Conservation (phyloP, 1,140 invertebrate genomes). For the Heliothis subflexa region DNA sequence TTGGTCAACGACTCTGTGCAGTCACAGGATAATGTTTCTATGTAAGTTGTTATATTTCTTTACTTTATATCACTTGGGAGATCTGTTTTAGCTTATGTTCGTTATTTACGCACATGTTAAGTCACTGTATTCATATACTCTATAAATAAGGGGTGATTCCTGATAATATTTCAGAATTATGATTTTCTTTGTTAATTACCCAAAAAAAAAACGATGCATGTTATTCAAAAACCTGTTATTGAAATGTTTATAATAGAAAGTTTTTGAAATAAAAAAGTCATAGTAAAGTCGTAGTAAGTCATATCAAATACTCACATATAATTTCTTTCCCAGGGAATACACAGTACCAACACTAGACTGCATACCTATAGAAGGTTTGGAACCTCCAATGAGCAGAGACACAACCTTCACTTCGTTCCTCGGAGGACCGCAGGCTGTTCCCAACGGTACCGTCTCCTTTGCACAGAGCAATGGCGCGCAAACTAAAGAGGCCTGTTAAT, state of each 20-base stretch:
- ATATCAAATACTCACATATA: neutral
- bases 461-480: slow-evolving; percentile 32
- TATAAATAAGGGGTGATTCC: too few relatives aligned
- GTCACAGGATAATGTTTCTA: slow-evolving; percentile 81
- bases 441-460: slow-evolving; percentile 69
- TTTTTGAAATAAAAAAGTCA: too few relatives aligned
- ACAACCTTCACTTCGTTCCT: slow-evolving; percentile 91
- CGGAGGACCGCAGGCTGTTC: slow-evolving; percentile 78
- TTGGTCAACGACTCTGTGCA: slow-evolving; percentile 76
- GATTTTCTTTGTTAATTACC: too few relatives aligned
- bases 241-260: too few relatives aligned
- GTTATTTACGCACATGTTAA: too few relatives aligned
- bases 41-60: slow-evolving; percentile 64
- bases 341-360: slow-evolving; percentile 83
- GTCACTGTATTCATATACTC: too few relatives aligned
- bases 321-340: slow-evolving; percentile 76
- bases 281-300: too few relatives aligned
- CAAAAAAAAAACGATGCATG: too few relatives aligned
- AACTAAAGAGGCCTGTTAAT: slow-evolving; percentile 43
- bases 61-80: too few relatives aligned
- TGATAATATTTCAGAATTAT: too few relatives aligned
- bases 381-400: slow-evolving; percentile 87
- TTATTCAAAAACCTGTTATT: too few relatives aligned
- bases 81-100: too few relatives aligned
- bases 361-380: slow-evolving; percentile 82